Percentiles rank a stretch among this genome's conserved stretches.
These are phyloP conservation scores for Rhincodon typus DNA, from an alignment of 2,797 vertebrate species.

Conservation along the genomic window DNA sequence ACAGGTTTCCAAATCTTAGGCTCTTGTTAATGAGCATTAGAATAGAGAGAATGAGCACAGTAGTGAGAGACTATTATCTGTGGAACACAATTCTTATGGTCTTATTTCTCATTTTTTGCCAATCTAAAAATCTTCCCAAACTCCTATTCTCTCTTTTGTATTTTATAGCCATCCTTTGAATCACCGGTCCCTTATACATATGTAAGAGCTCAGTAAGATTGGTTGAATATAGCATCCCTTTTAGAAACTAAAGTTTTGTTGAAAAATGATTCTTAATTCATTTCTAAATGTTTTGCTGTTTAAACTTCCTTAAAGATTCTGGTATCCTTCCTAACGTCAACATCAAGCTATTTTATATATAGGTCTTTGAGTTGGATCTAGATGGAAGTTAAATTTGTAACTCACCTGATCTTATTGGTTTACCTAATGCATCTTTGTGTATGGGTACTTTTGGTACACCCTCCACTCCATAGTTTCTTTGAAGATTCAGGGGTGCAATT, in stretches of 20 bases:
- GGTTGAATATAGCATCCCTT: neutral
- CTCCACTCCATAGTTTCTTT: neutral
- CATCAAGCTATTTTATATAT: neutral
- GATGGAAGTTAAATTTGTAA: neutral
- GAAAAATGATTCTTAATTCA: neutral
- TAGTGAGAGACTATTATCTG: neutral
- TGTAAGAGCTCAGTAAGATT: neutral
- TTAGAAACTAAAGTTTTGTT: neutral
- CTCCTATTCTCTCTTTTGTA: neutral
- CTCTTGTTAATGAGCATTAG: neutral
- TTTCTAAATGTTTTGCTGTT: neutral
- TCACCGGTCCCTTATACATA: neutral
- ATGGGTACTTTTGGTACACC: neutral
- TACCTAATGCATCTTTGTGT: neutral
- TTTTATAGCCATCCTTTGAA: neutral
- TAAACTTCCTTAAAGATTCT: neutral
- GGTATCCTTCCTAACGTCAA: neutral
- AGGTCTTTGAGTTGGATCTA: neutral
- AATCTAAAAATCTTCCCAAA: neutral
- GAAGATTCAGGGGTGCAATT: neutral
- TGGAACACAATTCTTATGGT: neutral
- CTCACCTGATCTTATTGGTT: neutral
- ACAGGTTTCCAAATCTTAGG: neutral
- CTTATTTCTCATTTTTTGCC: neutral
- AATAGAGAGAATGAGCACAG: neutral